Evolutionary conservation across 2,888 invertebrate genomes (phyloP).

Genomic region (Crepidodera aurea): DNA sequence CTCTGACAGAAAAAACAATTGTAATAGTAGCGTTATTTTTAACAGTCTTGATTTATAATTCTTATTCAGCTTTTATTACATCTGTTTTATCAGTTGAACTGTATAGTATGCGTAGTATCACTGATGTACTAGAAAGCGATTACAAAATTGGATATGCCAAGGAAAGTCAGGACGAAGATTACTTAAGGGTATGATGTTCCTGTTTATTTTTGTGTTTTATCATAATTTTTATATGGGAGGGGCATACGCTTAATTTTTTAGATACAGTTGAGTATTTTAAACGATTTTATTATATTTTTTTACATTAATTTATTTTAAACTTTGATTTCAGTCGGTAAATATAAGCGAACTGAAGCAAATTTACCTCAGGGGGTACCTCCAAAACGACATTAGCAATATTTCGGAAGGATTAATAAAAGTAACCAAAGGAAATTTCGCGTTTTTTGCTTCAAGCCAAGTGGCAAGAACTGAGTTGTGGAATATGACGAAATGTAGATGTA

Average conservation of each 20-base stretch:
- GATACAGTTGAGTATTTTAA: too few relatives aligned
- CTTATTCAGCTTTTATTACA: constrained; percentile 73
- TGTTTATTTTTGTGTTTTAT: constrained; percentile 24
- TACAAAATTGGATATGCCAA: constrained; percentile 69
- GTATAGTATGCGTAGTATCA: constrained; percentile 65
- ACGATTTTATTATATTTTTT: neutral
- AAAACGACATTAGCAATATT: constrained; percentile 61
- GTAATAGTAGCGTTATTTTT: constrained; percentile 68
- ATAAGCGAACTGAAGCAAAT: constrained; percentile 53
- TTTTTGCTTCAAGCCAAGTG: constrained; percentile 69
- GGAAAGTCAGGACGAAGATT: constrained; percentile 70
- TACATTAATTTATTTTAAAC: neutral
- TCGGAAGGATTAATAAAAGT: constrained; percentile 67
- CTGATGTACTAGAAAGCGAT: constrained; percentile 67
- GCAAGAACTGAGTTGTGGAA: constrained; percentile 64
- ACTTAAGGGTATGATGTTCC: constrained; percentile 70
- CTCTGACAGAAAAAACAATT: constrained; percentile 67
- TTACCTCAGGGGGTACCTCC: constrained; percentile 54
- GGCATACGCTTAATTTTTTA: too few relatives aligned
- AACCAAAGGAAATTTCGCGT: constrained; percentile 67
- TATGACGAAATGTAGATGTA: constrained; percentile 58
- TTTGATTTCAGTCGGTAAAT: constrained; percentile 62
- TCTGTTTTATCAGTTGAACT: constrained; percentile 71
- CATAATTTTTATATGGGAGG: too few relatives aligned
- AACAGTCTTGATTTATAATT: constrained; percentile 70